Conservation (phyloP, 2,113 vertebrate genomes). For the Globicephala melas region DNA sequence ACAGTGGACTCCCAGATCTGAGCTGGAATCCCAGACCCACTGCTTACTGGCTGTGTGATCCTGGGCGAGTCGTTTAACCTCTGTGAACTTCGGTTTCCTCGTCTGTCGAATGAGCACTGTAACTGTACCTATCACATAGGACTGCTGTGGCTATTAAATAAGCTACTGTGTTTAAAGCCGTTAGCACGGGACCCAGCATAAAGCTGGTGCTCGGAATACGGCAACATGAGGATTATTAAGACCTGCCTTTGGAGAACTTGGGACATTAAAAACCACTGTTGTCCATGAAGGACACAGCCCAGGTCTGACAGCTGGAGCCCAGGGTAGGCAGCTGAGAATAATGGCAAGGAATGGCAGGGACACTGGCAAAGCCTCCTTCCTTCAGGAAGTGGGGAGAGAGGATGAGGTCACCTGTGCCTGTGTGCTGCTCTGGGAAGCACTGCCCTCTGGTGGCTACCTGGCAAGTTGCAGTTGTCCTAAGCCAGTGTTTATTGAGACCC, state of each 20-base stretch:
- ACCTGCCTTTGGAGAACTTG: neutral
- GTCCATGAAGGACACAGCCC: neutral
- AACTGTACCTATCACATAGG: neutral
- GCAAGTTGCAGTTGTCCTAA: neutral
- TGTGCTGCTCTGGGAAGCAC: neutral
- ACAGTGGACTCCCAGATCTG: neutral
- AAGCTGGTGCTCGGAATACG: neutral
- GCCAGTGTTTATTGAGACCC: neutral
- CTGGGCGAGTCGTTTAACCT: neutral
- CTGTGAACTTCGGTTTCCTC: neutral
- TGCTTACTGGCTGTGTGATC: neutral
- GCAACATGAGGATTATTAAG: neutral
- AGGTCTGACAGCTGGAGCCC: neutral
- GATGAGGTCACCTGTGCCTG: neutral
- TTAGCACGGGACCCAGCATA: neutral
- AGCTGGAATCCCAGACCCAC: neutral
- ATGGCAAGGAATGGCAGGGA: neutral
- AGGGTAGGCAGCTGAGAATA: neutral
- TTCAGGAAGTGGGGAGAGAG: neutral
- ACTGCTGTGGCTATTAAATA: neutral
- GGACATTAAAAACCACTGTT: neutral
- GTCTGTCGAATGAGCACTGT: neutral
- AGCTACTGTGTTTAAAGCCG: neutral
- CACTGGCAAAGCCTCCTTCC: neutral
- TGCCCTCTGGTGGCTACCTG: conserved; percentile 53